Percentiles rank a stretch among this genome's conserved stretches.
These are phyloP conservation scores for Mactromeris polynyma DNA, from an alignment of 2,888 invertebrate species.

Conservation along the genomic window DNA sequence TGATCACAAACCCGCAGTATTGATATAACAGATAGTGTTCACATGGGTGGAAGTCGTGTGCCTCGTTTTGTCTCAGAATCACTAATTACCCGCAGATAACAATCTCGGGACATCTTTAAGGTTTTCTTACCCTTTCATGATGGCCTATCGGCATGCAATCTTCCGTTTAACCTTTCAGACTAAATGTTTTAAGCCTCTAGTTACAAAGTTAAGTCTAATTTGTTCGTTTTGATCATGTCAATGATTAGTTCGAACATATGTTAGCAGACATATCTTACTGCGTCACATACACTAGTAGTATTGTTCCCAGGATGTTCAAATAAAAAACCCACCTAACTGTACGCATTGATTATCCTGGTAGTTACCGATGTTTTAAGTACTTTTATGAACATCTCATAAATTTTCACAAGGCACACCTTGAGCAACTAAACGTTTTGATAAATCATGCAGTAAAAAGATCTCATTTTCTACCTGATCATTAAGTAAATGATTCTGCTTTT, in stretches of 20 bases:
- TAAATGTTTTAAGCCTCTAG: conserved; percentile 24
- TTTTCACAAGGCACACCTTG: neutral
- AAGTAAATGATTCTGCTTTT: conserved; percentile 10
- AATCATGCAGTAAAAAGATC: conserved; percentile 1
- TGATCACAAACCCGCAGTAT: neutral
- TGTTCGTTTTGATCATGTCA: conserved; percentile 48
- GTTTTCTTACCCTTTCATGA: conserved; percentile 33
- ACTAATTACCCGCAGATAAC: conserved; percentile 49
- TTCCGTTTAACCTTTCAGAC: conserved; percentile 31
- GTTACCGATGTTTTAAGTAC: neutral
- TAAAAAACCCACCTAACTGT: neutral
- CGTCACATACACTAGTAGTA: conserved; percentile 17
- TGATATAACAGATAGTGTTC: neutral
- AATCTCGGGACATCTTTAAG: conserved; percentile 37
- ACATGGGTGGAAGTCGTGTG: conserved; percentile 45
- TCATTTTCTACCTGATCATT: conserved; percentile 7
- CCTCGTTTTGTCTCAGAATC: conserved; percentile 40
- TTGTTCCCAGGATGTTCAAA: conserved; percentile 25
- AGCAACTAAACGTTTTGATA: conserved; percentile 1
- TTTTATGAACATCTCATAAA: conserved; percentile 4
- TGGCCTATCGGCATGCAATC: conserved; percentile 34
- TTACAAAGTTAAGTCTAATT: conserved; percentile 41
- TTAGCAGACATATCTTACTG: conserved; percentile 19
- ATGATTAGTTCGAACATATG: conserved; percentile 41
- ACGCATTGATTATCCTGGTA: conserved; percentile 3